Conservation (phyloP, 35 echinoderm and acorn worm genomes). For the Heliocidaris erythrogramma region DNA sequence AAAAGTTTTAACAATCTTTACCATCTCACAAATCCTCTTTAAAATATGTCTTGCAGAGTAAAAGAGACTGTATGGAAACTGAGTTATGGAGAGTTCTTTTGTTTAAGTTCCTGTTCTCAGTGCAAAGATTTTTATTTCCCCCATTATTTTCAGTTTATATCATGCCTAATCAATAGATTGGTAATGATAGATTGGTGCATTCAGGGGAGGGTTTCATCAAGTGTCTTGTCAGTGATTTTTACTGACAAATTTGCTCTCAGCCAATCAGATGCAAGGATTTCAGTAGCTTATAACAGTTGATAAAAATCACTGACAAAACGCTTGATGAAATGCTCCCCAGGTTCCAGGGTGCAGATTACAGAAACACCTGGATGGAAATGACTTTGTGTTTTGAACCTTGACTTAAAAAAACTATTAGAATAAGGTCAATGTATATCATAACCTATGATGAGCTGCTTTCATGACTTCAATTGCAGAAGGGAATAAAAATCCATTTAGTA, state of each 20-base stretch:
- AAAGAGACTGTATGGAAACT: not conserved
- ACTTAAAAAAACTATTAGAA: not conserved
- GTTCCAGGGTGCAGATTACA: not conserved
- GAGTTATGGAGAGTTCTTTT: not conserved
- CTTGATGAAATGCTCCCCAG: too few species aligned
- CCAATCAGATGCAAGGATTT: too few species aligned
- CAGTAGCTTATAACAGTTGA: too few species aligned
- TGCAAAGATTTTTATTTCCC: not conserved
- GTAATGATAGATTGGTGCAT: too few species aligned
- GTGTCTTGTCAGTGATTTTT: too few species aligned
- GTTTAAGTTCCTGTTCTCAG: not conserved
- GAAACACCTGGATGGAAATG: not conserved
- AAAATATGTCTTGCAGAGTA: not conserved
- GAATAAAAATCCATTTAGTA: not conserved
- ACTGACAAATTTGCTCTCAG: too few species aligned
- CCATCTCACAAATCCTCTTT: not conserved
- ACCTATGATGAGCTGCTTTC: not conserved
- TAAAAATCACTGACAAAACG: too few species aligned
- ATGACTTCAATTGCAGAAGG: not conserved
- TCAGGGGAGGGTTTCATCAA: too few species aligned
- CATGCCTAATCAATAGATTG: not conserved
- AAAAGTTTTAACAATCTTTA: too few species aligned
- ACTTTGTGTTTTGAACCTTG: constrained; percentile 10
- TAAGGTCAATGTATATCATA: not conserved
- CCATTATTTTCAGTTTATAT: not conserved